Conservation (phyloP, 2,113 vertebrate genomes). For the Anoplopoma fimbria region DNA sequence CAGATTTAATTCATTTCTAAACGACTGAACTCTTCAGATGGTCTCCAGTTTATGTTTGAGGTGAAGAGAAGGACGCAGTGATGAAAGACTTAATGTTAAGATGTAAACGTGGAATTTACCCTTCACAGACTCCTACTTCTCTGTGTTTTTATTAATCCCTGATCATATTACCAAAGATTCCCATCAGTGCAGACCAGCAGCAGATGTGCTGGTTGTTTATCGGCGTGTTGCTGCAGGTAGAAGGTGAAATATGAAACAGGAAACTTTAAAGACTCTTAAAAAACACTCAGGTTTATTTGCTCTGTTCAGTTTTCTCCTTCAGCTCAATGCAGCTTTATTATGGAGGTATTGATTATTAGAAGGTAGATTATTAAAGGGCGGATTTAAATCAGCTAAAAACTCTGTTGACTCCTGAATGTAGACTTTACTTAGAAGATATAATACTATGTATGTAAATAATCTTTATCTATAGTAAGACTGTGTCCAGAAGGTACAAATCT, state of each 20-base stretch:
- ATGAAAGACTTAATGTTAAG: neutral
- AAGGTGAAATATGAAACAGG: conserved; percentile 24
- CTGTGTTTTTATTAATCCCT: conserved; percentile 6
- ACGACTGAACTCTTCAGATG: neutral
- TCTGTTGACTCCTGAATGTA: too few relatives aligned
- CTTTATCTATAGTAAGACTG: too few relatives aligned
- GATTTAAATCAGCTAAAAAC: too few relatives aligned
- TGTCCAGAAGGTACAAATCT: too few relatives aligned
- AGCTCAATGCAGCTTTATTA: neutral
- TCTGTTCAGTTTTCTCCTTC: neutral
- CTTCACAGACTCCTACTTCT: neutral
- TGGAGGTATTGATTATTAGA: too few relatives aligned
- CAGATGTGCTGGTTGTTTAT: neutral
- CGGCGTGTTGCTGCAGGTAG: conserved; percentile 20
- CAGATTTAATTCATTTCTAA: neutral
- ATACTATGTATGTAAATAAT: too few relatives aligned
- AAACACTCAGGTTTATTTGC: too few relatives aligned
- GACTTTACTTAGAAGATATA: too few relatives aligned
- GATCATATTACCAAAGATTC: conserved; percentile 17
- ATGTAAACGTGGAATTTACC: neutral
- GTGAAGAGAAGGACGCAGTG: neutral
- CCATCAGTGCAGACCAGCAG: too few relatives aligned
- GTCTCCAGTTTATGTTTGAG: neutral
- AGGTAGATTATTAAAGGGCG: too few relatives aligned
- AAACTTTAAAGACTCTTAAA: neutral